These are phyloP conservation scores for Silurus meridionalis DNA, from an alignment of 2,113 vertebrate genomes.

Conservation along the genomic window DNA sequence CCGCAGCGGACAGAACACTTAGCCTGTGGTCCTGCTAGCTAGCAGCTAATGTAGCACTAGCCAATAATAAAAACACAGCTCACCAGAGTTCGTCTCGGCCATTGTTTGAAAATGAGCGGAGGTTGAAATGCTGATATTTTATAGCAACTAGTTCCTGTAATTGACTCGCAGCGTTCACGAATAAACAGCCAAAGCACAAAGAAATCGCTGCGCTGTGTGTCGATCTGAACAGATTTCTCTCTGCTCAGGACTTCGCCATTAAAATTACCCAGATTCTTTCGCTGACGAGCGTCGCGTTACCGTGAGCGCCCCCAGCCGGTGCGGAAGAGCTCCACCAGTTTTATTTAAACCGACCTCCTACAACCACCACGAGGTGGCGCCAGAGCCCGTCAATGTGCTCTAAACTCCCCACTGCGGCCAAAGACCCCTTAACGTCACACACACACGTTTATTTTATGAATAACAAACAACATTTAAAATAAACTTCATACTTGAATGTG, in stretches of 20 bases:
- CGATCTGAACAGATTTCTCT: background rate
- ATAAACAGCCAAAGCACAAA: background rate
- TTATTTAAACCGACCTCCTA: background rate
- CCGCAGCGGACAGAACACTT: background rate
- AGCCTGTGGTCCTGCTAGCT: background rate
- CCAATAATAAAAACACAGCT: slow-evolving; percentile 18
- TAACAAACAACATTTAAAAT: background rate
- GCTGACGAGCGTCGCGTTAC: background rate
- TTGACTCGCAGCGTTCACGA: background rate
- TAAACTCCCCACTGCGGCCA: background rate
- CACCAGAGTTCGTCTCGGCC: slow-evolving; percentile 49
- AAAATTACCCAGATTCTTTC: slow-evolving; percentile 22
- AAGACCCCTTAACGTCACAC: background rate
- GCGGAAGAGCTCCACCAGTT: background rate
- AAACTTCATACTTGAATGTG: background rate
- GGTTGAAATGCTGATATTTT: background rate
- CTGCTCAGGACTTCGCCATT: slow-evolving; percentile 15
- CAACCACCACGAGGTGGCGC: slow-evolving; percentile 12
- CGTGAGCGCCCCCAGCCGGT: background rate
- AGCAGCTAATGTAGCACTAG: background rate
- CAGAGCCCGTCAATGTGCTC: background rate
- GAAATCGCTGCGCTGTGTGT: background rate
- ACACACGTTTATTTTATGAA: background rate
- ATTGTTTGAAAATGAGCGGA: slow-evolving; percentile 9
- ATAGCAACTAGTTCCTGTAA: background rate